Evolutionary conservation across 2,888 invertebrate genomes (phyloP).

Genomic region (Unio pictorum): DNA sequence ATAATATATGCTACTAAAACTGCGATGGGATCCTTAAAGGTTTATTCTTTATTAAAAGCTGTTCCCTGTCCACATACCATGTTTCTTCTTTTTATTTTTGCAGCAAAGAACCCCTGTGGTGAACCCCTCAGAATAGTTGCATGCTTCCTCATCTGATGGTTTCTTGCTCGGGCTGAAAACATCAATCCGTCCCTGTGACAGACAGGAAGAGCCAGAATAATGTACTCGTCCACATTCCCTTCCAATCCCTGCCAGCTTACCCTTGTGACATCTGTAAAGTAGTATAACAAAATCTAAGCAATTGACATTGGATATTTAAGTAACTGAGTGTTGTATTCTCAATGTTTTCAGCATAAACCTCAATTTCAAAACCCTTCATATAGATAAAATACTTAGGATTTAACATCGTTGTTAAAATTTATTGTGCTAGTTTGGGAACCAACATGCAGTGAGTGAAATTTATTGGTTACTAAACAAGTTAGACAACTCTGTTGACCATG

Average conservation of each 20-base stretch:
- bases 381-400: too few species aligned
- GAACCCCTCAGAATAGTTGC: conserved; percentile 55
- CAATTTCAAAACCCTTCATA: too few species aligned
- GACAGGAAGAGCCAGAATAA: conserved; percentile 57
- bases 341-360: too few species aligned
- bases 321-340: too few species aligned
- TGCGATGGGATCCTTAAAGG: not conserved
- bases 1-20: too few species aligned
- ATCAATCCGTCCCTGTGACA: conserved; percentile 65
- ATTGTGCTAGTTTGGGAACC: too few species aligned
- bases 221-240: conserved; percentile 56
- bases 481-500: too few species aligned
- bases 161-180: conserved; percentile 53
- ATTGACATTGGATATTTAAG: too few species aligned
- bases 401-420: too few species aligned
- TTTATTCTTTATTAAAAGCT: not conserved
- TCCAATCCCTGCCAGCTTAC: conserved; percentile 66
- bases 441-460: too few species aligned
- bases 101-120: conserved; percentile 68
- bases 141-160: conserved; percentile 37
- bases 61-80: conserved; percentile 3
- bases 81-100: conserved; percentile 38
- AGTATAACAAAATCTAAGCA: not conserved
- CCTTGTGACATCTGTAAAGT: conserved; percentile 55
- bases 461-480: too few species aligned